Percentiles rank a stretch among this genome's conserved stretches.
phyloP scores from a whole-genome alignment of 2,113 vertebrate genomes.

The Regulus satrapa region DNA sequence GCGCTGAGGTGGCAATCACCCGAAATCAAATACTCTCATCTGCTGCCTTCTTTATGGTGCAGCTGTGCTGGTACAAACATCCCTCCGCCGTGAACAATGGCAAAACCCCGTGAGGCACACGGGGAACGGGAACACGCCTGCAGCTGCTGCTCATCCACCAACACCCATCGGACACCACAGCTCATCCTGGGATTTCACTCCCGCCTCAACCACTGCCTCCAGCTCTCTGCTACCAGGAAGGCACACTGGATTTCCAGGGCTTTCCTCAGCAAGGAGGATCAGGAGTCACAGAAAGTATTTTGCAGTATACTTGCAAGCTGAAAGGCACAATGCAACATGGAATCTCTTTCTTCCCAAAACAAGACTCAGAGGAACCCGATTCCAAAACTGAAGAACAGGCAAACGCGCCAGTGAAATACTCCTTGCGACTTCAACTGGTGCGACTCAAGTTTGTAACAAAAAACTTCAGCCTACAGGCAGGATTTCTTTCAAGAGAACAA shows the following conservation, averaged over 20 bases:
- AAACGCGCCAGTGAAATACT: fast-evolving
- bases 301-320: fast-evolving
- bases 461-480: background rate
- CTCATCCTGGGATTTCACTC: fast-evolving
- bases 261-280: background rate
- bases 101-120: fast-evolving
- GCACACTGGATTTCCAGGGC: background rate
- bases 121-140: fast-evolving
- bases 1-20: background rate
- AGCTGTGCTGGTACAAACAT: background rate
- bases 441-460: fast-evolving
- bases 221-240: background rate
- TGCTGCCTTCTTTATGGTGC: background rate
- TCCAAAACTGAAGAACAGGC: background rate
- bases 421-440: background rate
- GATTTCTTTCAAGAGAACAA: background rate
- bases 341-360: background rate
- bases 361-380: background rate
- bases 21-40: background rate
- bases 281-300: fast-evolving
- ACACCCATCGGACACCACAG: background rate
- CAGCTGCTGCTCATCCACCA: background rate
- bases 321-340: fast-evolving
- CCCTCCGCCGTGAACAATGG: background rate
- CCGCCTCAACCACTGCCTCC: too few species aligned